phyloP scores from a whole-genome alignment of 1,140 invertebrate species.

The Atopsyche davidsoni region DNA sequence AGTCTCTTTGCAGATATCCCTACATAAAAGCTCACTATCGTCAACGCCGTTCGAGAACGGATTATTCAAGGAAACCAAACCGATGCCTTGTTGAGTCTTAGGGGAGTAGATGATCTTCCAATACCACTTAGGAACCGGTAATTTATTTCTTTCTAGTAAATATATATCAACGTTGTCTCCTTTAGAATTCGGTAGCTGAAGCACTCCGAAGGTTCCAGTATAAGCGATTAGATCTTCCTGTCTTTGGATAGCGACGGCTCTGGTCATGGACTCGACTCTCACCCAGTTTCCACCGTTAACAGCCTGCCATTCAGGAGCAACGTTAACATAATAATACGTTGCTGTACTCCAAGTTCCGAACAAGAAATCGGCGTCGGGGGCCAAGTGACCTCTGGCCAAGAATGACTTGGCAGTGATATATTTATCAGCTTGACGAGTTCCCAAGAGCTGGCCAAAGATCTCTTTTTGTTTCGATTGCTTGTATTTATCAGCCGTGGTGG shows the following conservation, averaged over 20 bases:
- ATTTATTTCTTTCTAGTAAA: conserved; percentile 31
- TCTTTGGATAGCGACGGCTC: conserved; percentile 34
- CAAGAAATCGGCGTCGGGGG: conserved; percentile 45
- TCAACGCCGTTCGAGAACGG: conserved; percentile 32
- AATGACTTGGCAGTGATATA: conserved; percentile 35
- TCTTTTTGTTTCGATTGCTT: conserved; percentile 21
- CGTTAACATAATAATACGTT: conserved; percentile 51
- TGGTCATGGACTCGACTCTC: conserved; percentile 36
- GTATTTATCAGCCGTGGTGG: conserved; percentile 15
- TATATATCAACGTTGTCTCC: conserved; percentile 33
- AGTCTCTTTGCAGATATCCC: conserved; percentile 35
- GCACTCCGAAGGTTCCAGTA: conserved; percentile 48
- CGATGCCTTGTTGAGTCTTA: conserved; percentile 36
- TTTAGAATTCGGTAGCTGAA: conserved; percentile 35
- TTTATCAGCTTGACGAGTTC: conserved; percentile 29
- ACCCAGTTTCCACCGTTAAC: conserved; percentile 55
- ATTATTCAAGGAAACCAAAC: conserved; percentile 47
- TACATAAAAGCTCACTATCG: conserved; percentile 33
- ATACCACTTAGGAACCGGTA: conserved; percentile 45
- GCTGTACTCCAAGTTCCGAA: conserved; percentile 38
- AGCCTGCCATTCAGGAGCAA: conserved; percentile 51
- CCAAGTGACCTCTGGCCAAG: conserved; percentile 43
- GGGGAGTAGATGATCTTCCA: conserved; percentile 44
- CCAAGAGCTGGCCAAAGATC: conserved; percentile 36
- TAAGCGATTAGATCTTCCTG: conserved; percentile 43